Percentiles rank a stretch among this genome's conserved stretches.
Evolutionary conservation across 2,888 invertebrate genomes (phyloP).

Genomic region (Matsumyia berberina): DNA sequence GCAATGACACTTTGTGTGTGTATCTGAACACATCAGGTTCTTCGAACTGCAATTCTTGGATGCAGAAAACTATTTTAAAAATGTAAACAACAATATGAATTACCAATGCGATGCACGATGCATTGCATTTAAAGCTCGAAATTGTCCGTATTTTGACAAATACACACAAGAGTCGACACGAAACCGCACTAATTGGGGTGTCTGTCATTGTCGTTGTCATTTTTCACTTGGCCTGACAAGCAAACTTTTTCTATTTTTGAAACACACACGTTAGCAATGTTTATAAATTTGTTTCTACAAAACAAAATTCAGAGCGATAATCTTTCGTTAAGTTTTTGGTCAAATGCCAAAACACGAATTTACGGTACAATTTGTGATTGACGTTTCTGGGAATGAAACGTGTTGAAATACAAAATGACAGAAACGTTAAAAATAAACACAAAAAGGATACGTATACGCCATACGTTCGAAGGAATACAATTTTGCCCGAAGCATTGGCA

Average conservation of each 20-base stretch:
- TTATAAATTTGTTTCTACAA: constrained; percentile 28
- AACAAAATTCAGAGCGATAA: constrained; percentile 28
- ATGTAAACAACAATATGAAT: constrained; percentile 48
- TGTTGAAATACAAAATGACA: constrained; percentile 60
- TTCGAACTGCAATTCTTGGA: constrained; percentile 5
- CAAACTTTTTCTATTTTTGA: constrained; percentile 21
- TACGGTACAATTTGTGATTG: constrained; percentile 58
- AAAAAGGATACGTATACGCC: constrained; percentile 50
- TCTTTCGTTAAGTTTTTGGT: constrained; percentile 46
- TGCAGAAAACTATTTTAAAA: constrained; percentile 1
- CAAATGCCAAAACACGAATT: constrained; percentile 45
- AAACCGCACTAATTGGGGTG: constrained; percentile 62
- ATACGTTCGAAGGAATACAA: constrained; percentile 14
- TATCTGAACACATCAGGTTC: background rate
- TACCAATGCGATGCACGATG: constrained; percentile 41
- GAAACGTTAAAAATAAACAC: constrained; percentile 48
- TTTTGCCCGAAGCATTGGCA: constrained; percentile 42
- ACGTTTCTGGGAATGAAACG: constrained; percentile 65
- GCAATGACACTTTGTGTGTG: background rate
- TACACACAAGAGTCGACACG: constrained; percentile 5
- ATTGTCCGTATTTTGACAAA: constrained; percentile 1
- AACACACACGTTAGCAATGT: constrained; percentile 19
- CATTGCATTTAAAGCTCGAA: constrained; percentile 1
- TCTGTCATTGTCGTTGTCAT: constrained; percentile 33
- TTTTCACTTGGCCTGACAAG: background rate